Percentiles rank a stretch among this genome's conserved stretches.
These are phyloP conservation scores for Zosterops lateralis DNA, from an alignment of 2,113 vertebrate genomes.

Conservation along the genomic window DNA sequence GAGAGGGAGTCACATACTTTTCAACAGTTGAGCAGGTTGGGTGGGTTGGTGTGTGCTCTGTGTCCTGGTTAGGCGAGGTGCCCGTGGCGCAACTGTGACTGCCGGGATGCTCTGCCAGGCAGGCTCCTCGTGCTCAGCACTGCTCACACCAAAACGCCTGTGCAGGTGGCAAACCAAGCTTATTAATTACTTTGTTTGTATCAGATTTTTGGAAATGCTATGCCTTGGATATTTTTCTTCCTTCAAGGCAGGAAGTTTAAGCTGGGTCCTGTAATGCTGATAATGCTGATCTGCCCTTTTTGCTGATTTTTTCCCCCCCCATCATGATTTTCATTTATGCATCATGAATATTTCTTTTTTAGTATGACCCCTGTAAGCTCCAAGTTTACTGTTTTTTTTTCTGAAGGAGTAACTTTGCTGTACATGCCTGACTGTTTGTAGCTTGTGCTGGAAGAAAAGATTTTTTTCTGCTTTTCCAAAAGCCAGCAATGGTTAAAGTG, in stretches of 20 bases:
- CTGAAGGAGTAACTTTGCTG: neutral
- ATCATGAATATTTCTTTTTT: neutral
- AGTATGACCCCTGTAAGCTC: neutral
- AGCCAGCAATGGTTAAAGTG: neutral
- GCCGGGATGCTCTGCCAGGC: neutral
- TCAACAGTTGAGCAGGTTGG: conserved; percentile 45
- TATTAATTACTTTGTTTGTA: conserved; percentile 45
- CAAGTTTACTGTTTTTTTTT: neutral
- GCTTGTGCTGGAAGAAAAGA: neutral
- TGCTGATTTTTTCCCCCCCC: neutral
- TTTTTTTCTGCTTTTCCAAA: neutral
- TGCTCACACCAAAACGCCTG: neutral
- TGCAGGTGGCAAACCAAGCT: conserved; percentile 31
- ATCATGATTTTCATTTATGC: neutral
- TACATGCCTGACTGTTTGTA: neutral
- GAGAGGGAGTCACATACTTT: conserved; percentile 59
- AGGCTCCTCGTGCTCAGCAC: neutral
- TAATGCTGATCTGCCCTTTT: neutral
- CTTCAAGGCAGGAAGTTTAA: conserved; percentile 49
- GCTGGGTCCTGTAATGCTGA: neutral
- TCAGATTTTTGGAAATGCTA: conserved; percentile 49
- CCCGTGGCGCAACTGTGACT: conserved; percentile 11
- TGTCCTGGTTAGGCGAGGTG: conserved; percentile 34
- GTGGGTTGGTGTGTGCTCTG: neutral
- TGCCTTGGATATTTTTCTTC: conserved; percentile 28